Percentiles rank a stretch among this genome's conserved stretches.
These are phyloP conservation scores for Watsonalla cultraria DNA, from an alignment of 2,888 invertebrate genomes.

Conservation along the genomic window DNA sequence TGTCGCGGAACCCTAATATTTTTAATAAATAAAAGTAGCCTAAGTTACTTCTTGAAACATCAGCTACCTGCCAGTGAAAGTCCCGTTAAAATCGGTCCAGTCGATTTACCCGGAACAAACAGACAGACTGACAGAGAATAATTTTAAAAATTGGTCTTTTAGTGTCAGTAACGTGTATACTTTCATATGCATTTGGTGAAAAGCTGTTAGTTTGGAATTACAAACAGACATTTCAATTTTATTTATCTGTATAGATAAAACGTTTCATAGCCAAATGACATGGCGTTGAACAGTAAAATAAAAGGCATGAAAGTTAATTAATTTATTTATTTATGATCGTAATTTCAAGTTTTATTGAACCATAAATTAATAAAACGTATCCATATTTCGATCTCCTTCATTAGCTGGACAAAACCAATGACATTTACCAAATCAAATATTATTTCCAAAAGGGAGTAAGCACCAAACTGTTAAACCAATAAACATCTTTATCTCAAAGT, in stretches of 20 bases:
- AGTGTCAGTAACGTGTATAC: too few species aligned
- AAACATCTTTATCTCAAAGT: rapidly evolving
- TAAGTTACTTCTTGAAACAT: too few species aligned
- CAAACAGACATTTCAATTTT: too few species aligned
- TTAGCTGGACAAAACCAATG: slow-evolving; percentile 71
- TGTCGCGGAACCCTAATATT: too few species aligned
- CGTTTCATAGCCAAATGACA: neutral
- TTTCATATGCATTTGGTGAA: too few species aligned
- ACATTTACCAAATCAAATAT: slow-evolving; percentile 54
- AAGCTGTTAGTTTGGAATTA: too few species aligned
- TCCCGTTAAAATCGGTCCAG: too few species aligned
- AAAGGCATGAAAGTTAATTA: slow-evolving; percentile 3
- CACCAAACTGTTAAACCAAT: slow-evolving; percentile 1
- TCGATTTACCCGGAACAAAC: too few species aligned
- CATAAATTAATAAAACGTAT: slow-evolving; percentile 16
- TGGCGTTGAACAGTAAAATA: neutral
- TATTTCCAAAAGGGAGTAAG: slow-evolving; percentile 26
- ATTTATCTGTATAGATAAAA: neutral
- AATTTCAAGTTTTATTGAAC: neutral
- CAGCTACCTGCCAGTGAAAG: too few species aligned
- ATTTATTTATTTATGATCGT: neutral
- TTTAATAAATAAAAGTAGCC: too few species aligned
- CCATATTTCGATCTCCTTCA: slow-evolving; percentile 45
- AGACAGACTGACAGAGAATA: too few species aligned
- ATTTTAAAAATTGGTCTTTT: too few species aligned